Percentiles rank a stretch among this genome's conserved stretches.
Evolutionary conservation across 2,113 vertebrate species (phyloP).

Genomic region (Scytalopus superciliaris): DNA sequence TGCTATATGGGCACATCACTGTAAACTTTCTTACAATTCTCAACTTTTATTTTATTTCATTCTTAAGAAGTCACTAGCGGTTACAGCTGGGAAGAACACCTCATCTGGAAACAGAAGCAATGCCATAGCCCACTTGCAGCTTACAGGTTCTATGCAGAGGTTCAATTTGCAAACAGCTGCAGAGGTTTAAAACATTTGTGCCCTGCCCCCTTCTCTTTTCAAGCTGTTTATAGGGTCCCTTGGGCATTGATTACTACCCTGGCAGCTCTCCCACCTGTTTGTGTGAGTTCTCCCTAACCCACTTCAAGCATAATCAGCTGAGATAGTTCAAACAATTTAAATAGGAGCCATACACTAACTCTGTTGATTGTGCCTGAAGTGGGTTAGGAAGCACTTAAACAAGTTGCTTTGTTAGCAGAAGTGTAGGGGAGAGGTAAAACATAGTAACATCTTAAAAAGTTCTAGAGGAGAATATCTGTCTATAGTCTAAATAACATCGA

Average conservation of each 20-base stretch:
- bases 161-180: conserved; percentile 35
- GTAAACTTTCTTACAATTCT: not conserved
- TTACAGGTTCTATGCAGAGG: not conserved
- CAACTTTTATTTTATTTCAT: not conserved
- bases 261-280: not conserved
- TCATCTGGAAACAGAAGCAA: not conserved
- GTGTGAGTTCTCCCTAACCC: conserved; percentile 17
- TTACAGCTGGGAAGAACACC: not conserved
- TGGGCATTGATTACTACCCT: conserved; percentile 4
- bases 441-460: not conserved
- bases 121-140: not conserved
- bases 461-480: not conserved
- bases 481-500: not conserved
- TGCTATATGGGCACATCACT: not conserved
- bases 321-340: conserved; percentile 19
- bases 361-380: conserved; percentile 14
- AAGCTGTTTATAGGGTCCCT: conserved; percentile 33
- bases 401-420: conserved; percentile 22
- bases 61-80: not conserved
- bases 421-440: not conserved
- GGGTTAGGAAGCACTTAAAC: not conserved
- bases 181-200: conserved; percentile 5
- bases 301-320: conserved; percentile 36
- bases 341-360: not conserved
- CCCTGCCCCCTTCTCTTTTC: not conserved